Conservation (phyloP, 2,888 invertebrate species). For the Cheiracanthium punctorium region DNA sequence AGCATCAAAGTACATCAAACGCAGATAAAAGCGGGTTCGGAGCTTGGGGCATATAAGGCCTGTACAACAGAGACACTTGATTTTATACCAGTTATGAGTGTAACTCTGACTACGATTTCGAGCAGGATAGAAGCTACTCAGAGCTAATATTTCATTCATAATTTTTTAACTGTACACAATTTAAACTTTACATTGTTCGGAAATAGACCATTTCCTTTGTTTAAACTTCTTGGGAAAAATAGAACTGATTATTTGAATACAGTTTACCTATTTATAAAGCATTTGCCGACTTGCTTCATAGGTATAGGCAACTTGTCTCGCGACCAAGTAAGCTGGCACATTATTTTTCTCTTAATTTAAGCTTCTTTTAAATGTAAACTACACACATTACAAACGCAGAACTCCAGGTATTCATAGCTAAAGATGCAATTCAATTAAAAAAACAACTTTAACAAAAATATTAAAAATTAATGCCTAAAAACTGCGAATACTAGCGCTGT, state of each 20-base stretch:
- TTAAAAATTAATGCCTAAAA: too few species aligned
- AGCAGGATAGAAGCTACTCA: neutral
- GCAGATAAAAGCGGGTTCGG: too few species aligned
- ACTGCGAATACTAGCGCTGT: neutral
- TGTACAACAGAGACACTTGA: neutral
- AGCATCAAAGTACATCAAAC: too few species aligned
- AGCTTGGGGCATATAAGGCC: neutral
- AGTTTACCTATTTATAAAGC: neutral
- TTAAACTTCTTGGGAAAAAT: neutral
- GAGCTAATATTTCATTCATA: neutral
- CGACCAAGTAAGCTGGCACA: neutral
- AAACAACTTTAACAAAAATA: too few species aligned
- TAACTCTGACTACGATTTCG: neutral
- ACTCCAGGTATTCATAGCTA: too few species aligned
- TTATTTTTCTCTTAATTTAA: too few species aligned
- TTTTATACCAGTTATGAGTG: neutral
- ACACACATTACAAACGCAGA: too few species aligned
- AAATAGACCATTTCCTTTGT: neutral
- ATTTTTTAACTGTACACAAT: neutral
- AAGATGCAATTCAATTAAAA: too few species aligned
- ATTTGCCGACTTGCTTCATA: neutral
- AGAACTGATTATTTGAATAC: neutral
- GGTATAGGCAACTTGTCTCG: constrained; percentile 9
- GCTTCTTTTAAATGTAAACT: too few species aligned
- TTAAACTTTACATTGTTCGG: neutral